Percentiles rank a stretch among this genome's conserved stretches.
These are phyloP conservation scores for Trichogramma pretiosum DNA, from an alignment of 1,140 invertebrate species.

Conservation along the genomic window DNA sequence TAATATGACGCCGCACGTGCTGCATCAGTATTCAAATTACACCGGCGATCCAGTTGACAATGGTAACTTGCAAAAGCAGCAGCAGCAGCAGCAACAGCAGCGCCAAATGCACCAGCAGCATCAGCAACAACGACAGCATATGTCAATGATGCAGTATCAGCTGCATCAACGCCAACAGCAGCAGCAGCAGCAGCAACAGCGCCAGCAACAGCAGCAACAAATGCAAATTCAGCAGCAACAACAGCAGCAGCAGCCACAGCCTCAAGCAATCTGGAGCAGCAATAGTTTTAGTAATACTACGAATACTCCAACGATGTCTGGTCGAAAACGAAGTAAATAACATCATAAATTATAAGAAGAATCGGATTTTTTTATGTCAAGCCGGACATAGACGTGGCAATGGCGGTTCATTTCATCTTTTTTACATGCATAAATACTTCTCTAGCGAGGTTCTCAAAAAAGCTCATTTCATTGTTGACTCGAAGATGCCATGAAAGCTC, in stretches of 20 bases:
- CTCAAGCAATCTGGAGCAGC: conserved; percentile 53
- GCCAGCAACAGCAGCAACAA: conserved; percentile 50
- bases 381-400: too few species aligned
- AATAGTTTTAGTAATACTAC: conserved; percentile 28
- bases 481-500: too few species aligned
- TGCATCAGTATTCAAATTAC: conserved; percentile 54
- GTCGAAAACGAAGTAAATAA: conserved; percentile 52
- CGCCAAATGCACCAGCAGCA: conserved; percentile 27
- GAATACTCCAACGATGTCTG: too few species aligned
- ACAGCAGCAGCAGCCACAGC: conserved; percentile 41
- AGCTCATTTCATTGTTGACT: too few species aligned
- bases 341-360: too few species aligned
- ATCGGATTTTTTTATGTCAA: too few species aligned
- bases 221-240: conserved; percentile 25
- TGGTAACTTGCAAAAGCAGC: conserved; percentile 51
- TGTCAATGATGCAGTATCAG: conserved; percentile 50
- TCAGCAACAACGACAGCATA: too few species aligned
- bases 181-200: conserved; percentile 41
- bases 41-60: conserved; percentile 46
- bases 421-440: too few species aligned
- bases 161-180: conserved; percentile 45
- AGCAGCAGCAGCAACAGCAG: conserved; percentile 38
- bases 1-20: conserved; percentile 49
- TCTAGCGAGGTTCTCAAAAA: too few species aligned
- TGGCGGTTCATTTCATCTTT: too few species aligned